A percentile compares a stretch with the other conserved stretches of the same genome.
These are phyloP conservation scores for Dicyrtoma fusca DNA, from an alignment of 2,888 invertebrate species.

Conservation along the genomic window DNA sequence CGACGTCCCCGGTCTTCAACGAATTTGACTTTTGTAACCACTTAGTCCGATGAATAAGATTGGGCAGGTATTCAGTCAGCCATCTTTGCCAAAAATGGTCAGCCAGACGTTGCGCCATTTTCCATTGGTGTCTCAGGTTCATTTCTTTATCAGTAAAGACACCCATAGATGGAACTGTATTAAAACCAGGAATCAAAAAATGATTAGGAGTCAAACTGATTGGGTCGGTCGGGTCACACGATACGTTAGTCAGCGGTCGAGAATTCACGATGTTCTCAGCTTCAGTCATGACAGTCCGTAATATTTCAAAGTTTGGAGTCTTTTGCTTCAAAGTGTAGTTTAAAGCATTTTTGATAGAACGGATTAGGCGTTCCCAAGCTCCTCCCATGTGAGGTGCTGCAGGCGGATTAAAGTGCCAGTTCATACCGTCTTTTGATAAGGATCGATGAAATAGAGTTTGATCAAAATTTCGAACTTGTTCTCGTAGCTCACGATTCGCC, in stretches of 20 bases:
- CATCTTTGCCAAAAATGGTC: conserved; percentile 50
- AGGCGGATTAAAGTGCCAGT: conserved; percentile 28
- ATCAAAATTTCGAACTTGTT: conserved; percentile 62
- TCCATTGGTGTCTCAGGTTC: background rate
- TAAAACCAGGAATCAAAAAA: too few relatives aligned
- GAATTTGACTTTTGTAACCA: conserved; percentile 8
- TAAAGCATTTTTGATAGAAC: background rate
- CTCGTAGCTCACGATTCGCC: conserved; percentile 60
- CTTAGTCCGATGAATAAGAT: conserved; percentile 23
- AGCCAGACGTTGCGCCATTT: too few relatives aligned
- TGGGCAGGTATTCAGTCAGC: conserved; percentile 48
- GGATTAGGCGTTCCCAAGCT: background rate
- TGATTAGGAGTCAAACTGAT: background rate
- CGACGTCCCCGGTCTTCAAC: conserved; percentile 23
- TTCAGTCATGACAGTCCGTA: background rate
- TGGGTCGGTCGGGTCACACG: conserved; percentile 55
- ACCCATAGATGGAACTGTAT: too few relatives aligned
- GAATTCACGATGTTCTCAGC: conserved; percentile 57
- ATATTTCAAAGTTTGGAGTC: background rate
- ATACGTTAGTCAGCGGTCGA: conserved; percentile 55
- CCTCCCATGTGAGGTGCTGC: conserved; percentile 11
- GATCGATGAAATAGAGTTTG: background rate
- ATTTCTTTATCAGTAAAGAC: background rate
- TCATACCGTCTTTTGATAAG: conserved; percentile 1
- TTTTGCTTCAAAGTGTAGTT: background rate